Conservation (phyloP, 2,888 invertebrate genomes). For the Pandemis corylana region DNA sequence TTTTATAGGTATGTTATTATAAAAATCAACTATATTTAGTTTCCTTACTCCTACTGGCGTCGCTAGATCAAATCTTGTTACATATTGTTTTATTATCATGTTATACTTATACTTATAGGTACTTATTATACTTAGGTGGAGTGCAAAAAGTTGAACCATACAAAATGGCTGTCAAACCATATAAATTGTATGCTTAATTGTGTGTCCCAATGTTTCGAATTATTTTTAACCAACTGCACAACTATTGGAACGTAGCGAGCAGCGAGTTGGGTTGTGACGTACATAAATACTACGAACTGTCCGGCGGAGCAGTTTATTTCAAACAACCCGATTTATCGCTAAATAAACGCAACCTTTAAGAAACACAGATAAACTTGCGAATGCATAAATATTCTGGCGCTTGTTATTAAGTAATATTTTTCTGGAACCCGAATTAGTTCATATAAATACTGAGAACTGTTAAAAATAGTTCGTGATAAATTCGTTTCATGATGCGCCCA, state of each 20-base stretch:
- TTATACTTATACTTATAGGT: too few species aligned
- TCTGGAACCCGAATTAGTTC: neutral
- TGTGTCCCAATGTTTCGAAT: too few species aligned
- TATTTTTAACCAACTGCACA: neutral
- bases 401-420: constrained; percentile 26
- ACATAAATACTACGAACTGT: constrained; percentile 60
- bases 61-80: too few species aligned
- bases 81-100: too few species aligned
- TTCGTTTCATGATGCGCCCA: neutral
- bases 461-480: neutral
- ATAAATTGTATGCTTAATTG: too few species aligned
- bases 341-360: constrained; percentile 4
- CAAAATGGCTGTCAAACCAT: too few species aligned
- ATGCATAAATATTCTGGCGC: constrained; percentile 10
- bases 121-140: too few species aligned
- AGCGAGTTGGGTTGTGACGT: constrained; percentile 18
- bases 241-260: neutral
- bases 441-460: neutral
- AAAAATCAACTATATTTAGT: too few species aligned
- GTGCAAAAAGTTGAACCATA: too few species aligned
- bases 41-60: too few species aligned
- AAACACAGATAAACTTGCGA: neutral
- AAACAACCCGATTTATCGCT: constrained; percentile 54
- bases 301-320: constrained; percentile 56
- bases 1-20: too few species aligned